A percentile compares a stretch with the other conserved stretches of the same genome.
Conservation (phyloP, 2,113 vertebrate genomes). For the Cyprinodon brontotheroides region DNA sequence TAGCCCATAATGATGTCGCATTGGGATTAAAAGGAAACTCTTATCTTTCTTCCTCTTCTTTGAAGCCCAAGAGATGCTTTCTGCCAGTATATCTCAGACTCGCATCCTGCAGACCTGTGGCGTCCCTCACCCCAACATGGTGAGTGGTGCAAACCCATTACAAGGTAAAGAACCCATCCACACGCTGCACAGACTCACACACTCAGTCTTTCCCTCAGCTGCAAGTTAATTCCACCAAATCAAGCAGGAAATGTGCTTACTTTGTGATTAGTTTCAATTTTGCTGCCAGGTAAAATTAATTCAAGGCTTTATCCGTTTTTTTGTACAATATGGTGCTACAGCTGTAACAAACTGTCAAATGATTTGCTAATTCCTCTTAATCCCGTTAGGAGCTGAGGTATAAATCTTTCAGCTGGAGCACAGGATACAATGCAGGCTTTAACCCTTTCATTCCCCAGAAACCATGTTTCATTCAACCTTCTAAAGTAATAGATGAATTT, state of each 20-base stretch:
- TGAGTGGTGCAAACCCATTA: conserved; percentile 81
- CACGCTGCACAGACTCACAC: conserved; percentile 3
- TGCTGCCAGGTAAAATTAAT: conserved; percentile 43
- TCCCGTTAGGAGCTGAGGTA: background rate
- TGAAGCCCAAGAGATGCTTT: conserved; percentile 85
- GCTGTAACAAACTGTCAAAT: conserved; percentile 26
- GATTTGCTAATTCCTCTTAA: background rate
- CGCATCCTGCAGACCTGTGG: conserved; percentile 85
- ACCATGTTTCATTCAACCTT: background rate
- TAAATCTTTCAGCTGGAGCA: background rate
- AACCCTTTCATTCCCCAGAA: background rate
- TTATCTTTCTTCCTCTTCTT: conserved; percentile 7
- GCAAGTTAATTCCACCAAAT: conserved; percentile 32
- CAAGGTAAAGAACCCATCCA: conserved; percentile 78
- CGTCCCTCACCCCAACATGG: conserved; percentile 81
- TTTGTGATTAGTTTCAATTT: conserved; percentile 42
- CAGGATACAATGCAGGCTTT: background rate
- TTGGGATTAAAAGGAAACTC: background rate
- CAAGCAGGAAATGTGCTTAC: conserved; percentile 33
- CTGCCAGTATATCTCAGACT: conserved; percentile 87
- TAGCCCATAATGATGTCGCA: background rate
- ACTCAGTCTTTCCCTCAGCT: background rate
- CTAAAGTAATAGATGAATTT: background rate
- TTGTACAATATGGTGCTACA: conserved; percentile 12
- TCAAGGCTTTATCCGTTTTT: conserved; percentile 41